Evolutionary conservation across 1,140 invertebrate species (phyloP).

Genomic region (Eurosta solidaginis): DNA sequence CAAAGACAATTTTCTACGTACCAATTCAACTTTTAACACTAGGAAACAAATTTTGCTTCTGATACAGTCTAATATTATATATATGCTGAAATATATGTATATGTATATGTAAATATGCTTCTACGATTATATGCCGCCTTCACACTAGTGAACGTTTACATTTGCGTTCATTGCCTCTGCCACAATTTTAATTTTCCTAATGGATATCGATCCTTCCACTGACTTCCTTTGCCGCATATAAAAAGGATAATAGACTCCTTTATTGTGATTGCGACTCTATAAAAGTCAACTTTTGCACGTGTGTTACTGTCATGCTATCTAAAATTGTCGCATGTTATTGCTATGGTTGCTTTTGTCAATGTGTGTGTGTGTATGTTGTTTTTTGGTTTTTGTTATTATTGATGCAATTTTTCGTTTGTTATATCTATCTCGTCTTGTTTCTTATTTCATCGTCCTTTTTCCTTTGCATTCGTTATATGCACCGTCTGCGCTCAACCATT

Average conservation of each 20-base stretch:
- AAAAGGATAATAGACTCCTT: slow-evolving; percentile 58
- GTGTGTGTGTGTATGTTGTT: slow-evolving; percentile 24
- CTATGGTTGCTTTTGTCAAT: slow-evolving; percentile 18
- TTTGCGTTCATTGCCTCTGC: slow-evolving; percentile 60
- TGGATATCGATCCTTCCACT: slow-evolving; percentile 56
- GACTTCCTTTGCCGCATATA: slow-evolving; percentile 27
- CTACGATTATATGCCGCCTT: not conserved
- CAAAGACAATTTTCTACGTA: too few species aligned
- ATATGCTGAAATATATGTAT: not conserved
- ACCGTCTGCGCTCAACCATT: slow-evolving; percentile 13
- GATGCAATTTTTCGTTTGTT: not conserved
- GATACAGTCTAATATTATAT: too few species aligned
- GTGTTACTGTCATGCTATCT: slow-evolving; percentile 35
- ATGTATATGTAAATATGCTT: not conserved
- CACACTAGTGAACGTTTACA: slow-evolving; percentile 44
- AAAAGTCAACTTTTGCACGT: slow-evolving; percentile 55
- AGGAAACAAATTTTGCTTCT: too few species aligned
- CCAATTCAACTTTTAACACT: too few species aligned
- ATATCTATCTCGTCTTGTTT: not conserved
- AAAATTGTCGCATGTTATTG: not conserved
- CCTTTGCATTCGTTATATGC: not conserved
- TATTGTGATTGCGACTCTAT: slow-evolving; percentile 60
- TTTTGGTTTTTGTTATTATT: not conserved
- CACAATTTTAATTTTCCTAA: slow-evolving; percentile 61
- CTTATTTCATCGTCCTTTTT: not conserved